These are phyloP conservation scores for Dromaius novaehollandiae DNA, from an alignment of 2,113 vertebrate species.

Conservation along the genomic window DNA sequence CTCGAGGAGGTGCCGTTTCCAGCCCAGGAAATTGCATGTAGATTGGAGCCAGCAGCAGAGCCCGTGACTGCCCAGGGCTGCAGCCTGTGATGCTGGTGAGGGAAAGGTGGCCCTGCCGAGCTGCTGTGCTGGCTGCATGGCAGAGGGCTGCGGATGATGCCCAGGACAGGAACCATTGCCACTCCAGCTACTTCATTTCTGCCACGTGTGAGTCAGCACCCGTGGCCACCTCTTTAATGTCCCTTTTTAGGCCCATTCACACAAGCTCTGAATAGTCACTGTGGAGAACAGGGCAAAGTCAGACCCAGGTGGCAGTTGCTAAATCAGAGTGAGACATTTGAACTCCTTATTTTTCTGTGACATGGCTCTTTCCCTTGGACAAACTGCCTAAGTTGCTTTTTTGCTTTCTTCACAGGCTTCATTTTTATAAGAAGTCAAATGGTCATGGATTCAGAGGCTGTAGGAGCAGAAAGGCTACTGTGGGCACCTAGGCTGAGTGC, in stretches of 20 bases:
- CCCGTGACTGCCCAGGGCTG: accelerated
- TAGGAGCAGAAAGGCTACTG: not conserved
- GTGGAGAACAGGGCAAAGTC: not conserved
- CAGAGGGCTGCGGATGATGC: not conserved
- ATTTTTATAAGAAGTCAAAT: not conserved
- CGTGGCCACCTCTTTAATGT: accelerated
- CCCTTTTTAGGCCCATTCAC: not conserved
- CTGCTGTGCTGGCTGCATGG: not conserved
- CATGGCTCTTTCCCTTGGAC: not conserved
- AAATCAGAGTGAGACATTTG: not conserved
- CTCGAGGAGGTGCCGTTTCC: not conserved
- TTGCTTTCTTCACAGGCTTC: not conserved
- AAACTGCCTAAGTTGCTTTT: not conserved
- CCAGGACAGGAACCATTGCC: not conserved
- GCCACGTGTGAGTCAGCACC: not conserved
- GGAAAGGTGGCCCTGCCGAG: not conserved
- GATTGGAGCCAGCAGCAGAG: not conserved
- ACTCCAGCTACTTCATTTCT: not conserved
- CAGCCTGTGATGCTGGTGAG: not conserved
- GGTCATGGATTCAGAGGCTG: not conserved
- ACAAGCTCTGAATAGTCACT: not conserved
- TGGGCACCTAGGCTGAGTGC: not conserved
- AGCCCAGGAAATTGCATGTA: not conserved
- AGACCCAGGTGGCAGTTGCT: not conserved
- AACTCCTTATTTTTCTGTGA: not conserved